Evolutionary conservation across 2,797 vertebrate genomes (phyloP).

Genomic region (Poliocrania exsul): DNA sequence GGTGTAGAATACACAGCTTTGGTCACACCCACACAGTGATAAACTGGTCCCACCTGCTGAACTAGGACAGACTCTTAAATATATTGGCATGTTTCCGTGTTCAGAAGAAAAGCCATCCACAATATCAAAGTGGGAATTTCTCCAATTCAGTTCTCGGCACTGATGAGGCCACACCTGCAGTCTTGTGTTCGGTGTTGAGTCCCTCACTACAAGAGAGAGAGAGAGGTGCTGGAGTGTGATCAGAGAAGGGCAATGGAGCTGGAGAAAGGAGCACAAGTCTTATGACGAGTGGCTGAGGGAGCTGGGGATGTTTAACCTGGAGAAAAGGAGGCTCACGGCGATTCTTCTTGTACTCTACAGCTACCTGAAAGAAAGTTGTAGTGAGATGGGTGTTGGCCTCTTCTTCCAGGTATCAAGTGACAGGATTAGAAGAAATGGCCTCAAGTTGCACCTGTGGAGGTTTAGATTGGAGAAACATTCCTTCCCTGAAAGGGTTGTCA

Average conservation of each 20-base stretch:
- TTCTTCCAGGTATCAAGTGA: neutral
- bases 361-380: neutral
- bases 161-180: neutral
- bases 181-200: no score
- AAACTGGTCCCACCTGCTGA: no score
- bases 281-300: neutral
- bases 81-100: neutral
- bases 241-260: neutral
- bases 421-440: neutral
- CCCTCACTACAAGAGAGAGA: neutral
- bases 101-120: neutral
- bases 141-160: neutral
- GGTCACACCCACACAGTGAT: no score
- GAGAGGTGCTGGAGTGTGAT: neutral
- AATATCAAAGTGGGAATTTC: neutral
- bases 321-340: neutral
- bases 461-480: neutral
- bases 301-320: neutral
- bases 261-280: no score
- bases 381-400: rapidly evolving
- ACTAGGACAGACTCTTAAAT: neutral
- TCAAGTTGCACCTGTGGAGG: neutral
- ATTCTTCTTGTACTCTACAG: neutral
- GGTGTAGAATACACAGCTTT: no score
- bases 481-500: neutral